Percentiles rank a stretch among this genome's conserved stretches.
phyloP scores from a whole-genome alignment of 2,113 vertebrate species.

The Phylloscopus trochiloides region DNA sequence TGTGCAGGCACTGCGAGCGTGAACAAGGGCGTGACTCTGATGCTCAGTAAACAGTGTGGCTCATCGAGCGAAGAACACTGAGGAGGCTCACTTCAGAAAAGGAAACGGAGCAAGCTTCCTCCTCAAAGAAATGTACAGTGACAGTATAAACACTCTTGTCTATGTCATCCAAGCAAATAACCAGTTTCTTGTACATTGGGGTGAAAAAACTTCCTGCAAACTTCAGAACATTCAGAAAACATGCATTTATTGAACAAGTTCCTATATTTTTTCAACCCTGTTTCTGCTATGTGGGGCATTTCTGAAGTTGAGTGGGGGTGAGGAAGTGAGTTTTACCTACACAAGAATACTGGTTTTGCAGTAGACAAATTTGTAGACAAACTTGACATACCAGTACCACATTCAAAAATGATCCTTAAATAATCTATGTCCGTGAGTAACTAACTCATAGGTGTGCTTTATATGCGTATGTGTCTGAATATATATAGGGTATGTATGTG shows the following conservation, averaged over 20 bases:
- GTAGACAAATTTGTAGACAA: neutral
- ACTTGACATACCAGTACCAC: neutral
- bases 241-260: neutral
- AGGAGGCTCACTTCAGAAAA: neutral
- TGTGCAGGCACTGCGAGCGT: neutral
- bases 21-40: neutral
- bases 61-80: neutral
- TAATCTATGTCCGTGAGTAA: neutral
- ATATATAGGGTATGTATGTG: neutral
- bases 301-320: neutral
- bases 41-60: neutral
- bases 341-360: neutral
- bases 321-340: neutral
- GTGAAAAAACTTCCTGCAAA: neutral
- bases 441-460: neutral
- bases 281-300: neutral
- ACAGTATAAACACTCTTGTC: too few species aligned
- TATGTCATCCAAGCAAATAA: neutral
- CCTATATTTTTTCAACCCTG: neutral
- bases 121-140: neutral
- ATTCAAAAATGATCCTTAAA: neutral
- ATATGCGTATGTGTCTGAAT: accelerated
- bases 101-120: neutral
- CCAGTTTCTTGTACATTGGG: neutral
- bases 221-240: neutral